A percentile compares a stretch with the other conserved stretches of the same genome.
These are phyloP conservation scores for Cerceris rybyensis DNA, from an alignment of 2,888 invertebrate species.

Conservation along the genomic window DNA sequence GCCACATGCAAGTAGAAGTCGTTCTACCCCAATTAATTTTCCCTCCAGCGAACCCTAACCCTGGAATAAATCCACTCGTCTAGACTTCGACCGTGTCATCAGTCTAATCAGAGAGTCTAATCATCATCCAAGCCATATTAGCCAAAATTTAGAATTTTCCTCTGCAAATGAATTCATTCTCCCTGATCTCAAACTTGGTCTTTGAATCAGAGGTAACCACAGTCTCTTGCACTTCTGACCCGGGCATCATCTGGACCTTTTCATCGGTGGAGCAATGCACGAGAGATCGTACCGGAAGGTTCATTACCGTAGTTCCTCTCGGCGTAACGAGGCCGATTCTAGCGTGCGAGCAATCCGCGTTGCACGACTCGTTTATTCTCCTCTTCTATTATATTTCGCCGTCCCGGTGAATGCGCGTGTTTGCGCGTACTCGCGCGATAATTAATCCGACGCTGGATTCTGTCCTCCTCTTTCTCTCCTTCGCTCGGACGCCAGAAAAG, in stretches of 20 bases:
- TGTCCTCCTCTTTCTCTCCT: constrained; percentile 1
- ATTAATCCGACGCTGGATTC: constrained; percentile 32
- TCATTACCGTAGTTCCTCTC: constrained; percentile 36
- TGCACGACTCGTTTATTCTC: constrained; percentile 17
- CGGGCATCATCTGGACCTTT: constrained; percentile 24
- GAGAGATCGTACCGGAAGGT: constrained; percentile 14
- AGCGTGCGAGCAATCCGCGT: constrained; percentile 16
- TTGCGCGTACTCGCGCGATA: constrained; percentile 28
- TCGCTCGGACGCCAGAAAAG: neutral
- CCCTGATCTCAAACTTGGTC: constrained; percentile 5
- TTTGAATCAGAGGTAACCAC: neutral
- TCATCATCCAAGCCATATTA: too few relatives aligned
- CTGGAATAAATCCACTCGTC: too few relatives aligned
- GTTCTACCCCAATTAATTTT: too few relatives aligned
- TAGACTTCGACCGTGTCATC: too few relatives aligned
- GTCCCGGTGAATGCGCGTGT: neutral
- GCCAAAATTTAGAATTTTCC: too few relatives aligned
- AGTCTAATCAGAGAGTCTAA: too few relatives aligned
- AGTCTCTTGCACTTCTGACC: neutral
- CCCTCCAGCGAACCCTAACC: too few relatives aligned
- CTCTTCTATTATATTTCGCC: constrained; percentile 20
- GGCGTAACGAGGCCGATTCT: constrained; percentile 11
- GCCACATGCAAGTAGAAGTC: too few relatives aligned
- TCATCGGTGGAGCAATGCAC: constrained; percentile 25
- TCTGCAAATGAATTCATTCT: neutral